A percentile compares a stretch with the other conserved stretches of the same genome.
Evolutionary conservation across 1,140 invertebrate genomes (phyloP).

Genomic region (Dufourea novaeangliae): DNA sequence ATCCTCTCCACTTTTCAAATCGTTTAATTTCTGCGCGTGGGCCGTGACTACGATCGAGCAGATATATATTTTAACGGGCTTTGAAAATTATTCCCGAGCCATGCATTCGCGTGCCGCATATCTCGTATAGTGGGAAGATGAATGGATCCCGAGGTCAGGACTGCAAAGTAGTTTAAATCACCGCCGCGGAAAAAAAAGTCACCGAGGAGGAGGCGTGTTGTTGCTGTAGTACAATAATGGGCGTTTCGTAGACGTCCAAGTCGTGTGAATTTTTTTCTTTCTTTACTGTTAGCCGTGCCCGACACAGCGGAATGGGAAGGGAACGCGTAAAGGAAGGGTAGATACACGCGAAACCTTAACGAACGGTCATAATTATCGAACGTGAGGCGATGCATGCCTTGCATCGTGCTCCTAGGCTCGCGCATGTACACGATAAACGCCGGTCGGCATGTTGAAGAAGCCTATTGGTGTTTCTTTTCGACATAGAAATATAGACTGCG

Average conservation of each 20-base stretch:
- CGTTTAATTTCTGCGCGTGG: constrained; percentile 6
- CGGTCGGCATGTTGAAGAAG: not conserved
- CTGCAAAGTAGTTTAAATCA: constrained; percentile 43
- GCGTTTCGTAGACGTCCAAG: not conserved
- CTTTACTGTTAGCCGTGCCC: too few species aligned
- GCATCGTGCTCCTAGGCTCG: not conserved
- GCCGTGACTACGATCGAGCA: constrained; percentile 19
- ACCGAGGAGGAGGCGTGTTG: not conserved
- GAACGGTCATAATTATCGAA: constrained; percentile 41
- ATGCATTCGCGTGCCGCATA: constrained; percentile 24
- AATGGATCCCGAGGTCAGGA: constrained; percentile 29
- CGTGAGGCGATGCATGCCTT: not conserved
- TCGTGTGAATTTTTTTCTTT: constrained; percentile 15
- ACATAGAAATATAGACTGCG: too few species aligned
- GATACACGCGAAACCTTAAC: constrained; percentile 31
- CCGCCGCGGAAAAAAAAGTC: not conserved
- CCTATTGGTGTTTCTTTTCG: not conserved
- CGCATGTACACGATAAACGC: not conserved
- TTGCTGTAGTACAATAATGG: constrained; percentile 9
- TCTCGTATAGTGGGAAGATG: constrained; percentile 33
- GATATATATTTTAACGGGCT: constrained; percentile 20
- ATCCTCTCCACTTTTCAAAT: not conserved
- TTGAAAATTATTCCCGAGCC: constrained; percentile 32
- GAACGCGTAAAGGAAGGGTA: constrained; percentile 14
- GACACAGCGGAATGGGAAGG: constrained; percentile 13